phyloP scores from a whole-genome alignment of 1,140 invertebrate genomes.

The Zaprionus kolodkinae region DNA sequence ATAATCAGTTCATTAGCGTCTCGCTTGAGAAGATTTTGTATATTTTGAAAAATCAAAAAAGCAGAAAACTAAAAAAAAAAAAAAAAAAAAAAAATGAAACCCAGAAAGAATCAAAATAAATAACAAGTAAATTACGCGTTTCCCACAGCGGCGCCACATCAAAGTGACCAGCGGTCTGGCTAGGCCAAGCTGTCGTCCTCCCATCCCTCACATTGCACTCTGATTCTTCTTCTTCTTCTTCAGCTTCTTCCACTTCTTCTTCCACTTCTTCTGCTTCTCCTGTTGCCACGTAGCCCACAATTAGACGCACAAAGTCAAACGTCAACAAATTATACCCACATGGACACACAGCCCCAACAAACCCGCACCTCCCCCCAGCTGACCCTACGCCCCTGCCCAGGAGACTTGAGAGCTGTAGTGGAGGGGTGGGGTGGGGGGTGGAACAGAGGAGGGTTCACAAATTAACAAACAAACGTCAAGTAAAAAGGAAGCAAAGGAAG shows the following conservation, averaged over 20 bases:
- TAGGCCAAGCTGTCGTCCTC: not conserved
- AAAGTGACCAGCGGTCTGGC: conserved; percentile 71
- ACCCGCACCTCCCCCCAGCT: not conserved
- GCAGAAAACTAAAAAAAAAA: conserved; percentile 9
- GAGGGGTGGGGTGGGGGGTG: too few species aligned
- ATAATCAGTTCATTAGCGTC: conserved; percentile 78
- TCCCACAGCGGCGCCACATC: conserved; percentile 73
- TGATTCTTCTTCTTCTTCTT: not conserved
- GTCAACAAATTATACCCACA: conserved; percentile 83
- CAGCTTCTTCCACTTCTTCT: not conserved
- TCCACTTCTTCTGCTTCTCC: not conserved
- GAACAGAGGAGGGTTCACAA: conserved; percentile 59
- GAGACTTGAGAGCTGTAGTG: not conserved
- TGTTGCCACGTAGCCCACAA: conserved; percentile 64
- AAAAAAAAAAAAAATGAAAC: not conserved
- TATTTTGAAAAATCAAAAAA: conserved; percentile 18
- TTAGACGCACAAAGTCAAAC: conserved; percentile 83
- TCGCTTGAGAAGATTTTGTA: conserved; percentile 24
- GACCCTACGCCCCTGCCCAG: not conserved
- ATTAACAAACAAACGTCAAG: conserved; percentile 78
- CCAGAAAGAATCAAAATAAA: conserved; percentile 26
- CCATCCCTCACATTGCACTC: not conserved
- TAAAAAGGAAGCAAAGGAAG: conserved; percentile 55
- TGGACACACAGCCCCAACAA: conserved; percentile 60
- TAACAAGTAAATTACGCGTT: conserved; percentile 75